Conservation (phyloP, 2,888 invertebrate species). For the Smittia aterrima region DNA sequence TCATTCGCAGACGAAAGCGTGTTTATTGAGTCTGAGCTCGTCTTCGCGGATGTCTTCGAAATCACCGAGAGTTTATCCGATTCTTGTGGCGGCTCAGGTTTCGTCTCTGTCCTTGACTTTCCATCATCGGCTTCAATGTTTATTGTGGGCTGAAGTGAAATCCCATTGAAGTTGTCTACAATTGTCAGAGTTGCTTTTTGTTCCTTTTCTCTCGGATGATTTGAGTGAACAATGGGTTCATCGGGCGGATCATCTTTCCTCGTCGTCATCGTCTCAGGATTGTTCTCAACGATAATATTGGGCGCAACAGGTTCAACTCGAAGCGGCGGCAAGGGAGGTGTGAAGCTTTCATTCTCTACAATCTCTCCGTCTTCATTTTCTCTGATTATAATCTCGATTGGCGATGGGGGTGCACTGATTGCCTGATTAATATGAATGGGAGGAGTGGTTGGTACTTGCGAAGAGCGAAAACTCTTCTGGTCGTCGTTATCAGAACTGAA, state of each 20-base stretch:
- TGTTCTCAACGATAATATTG: neutral
- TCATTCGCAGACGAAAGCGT: conserved; percentile 12
- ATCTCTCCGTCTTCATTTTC: conserved; percentile 13
- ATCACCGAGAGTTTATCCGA: conserved; percentile 37
- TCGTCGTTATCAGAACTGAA: conserved; percentile 55
- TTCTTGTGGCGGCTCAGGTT: neutral
- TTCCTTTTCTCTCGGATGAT: conserved; percentile 9
- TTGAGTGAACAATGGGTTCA: neutral
- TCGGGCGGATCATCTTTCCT: neutral
- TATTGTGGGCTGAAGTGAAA: conserved; percentile 31
- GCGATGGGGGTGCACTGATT: conserved; percentile 19
- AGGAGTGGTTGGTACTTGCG: conserved; percentile 29
- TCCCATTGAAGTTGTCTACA: conserved; percentile 30
- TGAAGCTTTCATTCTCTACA: neutral
- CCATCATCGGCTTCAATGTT: neutral
- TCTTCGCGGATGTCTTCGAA: conserved; percentile 35
- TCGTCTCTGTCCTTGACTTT: neutral
- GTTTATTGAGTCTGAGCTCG: conserved; percentile 31
- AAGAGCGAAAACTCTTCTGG: conserved; percentile 25
- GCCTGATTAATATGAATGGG: neutral
- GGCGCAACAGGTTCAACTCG: conserved; percentile 22
- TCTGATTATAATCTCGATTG: conserved; percentile 24
- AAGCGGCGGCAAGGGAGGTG: conserved; percentile 29
- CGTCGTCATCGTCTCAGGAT: neutral
- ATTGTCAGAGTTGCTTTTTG: conserved; percentile 27